These are phyloP conservation scores for Centrocercus urophasianus DNA, from an alignment of 2,113 vertebrate species.

Conservation along the genomic window DNA sequence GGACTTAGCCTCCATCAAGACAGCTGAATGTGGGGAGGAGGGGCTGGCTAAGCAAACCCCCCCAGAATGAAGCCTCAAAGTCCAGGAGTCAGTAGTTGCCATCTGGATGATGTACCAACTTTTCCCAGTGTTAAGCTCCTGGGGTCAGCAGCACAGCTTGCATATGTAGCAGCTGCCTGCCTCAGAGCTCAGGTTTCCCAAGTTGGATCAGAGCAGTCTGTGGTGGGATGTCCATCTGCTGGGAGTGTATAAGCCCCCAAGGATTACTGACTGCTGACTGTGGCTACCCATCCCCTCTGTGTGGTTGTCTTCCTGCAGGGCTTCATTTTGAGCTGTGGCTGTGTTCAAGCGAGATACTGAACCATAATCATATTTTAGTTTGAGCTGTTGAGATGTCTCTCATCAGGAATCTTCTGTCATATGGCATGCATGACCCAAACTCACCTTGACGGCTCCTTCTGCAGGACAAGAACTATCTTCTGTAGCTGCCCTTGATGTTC, in stretches of 20 bases:
- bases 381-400: background rate
- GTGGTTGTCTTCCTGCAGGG: background rate
- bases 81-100: background rate
- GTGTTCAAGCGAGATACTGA: background rate
- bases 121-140: background rate
- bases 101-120: background rate
- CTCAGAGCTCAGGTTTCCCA: background rate
- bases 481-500: background rate
- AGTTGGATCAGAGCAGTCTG: background rate
- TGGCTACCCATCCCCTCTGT: background rate
- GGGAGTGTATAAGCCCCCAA: background rate
- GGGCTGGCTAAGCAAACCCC: background rate
- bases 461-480: background rate
- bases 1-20: background rate
- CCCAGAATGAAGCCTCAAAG: background rate
- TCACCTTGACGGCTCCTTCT: background rate
- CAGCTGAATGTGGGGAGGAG: background rate
- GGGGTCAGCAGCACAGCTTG: background rate
- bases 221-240: background rate
- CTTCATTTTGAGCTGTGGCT: background rate
- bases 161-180: rapidly evolving
- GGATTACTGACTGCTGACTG: background rate
- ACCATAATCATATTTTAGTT: background rate
- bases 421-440: background rate
- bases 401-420: background rate